Evolutionary conservation across 1,140 invertebrate genomes (phyloP), one percentile per base, ranked within the genome.

Genomic region (Heliconius hermathena): DNA sequence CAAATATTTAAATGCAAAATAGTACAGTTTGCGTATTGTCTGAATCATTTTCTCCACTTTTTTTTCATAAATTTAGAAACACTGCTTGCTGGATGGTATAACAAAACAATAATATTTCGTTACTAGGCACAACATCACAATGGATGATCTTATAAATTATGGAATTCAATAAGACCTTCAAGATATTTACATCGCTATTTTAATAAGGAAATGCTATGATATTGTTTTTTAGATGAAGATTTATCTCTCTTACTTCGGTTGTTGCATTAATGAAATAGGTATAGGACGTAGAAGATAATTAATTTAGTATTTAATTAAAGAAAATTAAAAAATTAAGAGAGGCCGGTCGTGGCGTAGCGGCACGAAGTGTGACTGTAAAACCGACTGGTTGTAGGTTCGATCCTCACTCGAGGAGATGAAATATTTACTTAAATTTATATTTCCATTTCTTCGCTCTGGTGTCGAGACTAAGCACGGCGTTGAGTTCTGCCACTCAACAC

Each of bases 151-250:
- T 60, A 60, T 60, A 66, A 29, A 66, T 66, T 66, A 26, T 66
- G 60, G 60, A 66, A 66, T 29, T 66, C 60, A 66, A 66, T 66
- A 66, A 66, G 60, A 29, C 22, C 26, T 29, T 66, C 60, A 22
- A 16, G 26, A 26, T 66, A 52, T 26, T 29, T 11, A 29, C 22
- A 29, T 66, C 13, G 60, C 2, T 29, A 29, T 66, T 66, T 26
- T 66, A 66, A 66, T 66, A 66, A 66, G 26, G 26, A 66, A 66
- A 29, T 66, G 22, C 11, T 66, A 9, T 4, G 22, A 66, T 66
- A 66, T 66, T 66, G 60, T 16, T 66, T 66, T 66, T 66, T 26
- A 66, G 60, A 66, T 66, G 1, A 66, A 66, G 60, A 66, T 66
- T 60, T 60, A 60, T 60, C 3, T 60, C n/a, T n/a, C n/a, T 57